phyloP scores from a whole-genome alignment of 2,797 vertebrate species.

The Sarcoramphus papa region DNA sequence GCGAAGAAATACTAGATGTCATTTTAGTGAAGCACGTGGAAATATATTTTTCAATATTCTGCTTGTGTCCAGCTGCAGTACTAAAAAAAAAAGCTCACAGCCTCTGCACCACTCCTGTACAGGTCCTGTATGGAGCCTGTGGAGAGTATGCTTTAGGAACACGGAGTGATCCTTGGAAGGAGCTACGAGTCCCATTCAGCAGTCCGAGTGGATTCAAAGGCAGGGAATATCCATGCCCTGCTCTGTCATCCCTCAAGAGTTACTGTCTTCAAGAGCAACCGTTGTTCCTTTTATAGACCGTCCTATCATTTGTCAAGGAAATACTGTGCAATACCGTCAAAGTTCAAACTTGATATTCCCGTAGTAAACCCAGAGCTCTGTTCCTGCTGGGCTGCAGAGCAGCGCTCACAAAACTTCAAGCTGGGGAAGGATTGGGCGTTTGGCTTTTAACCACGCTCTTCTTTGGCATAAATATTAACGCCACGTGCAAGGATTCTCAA shows the following conservation, averaged over 20 bases:
- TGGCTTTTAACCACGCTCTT: neutral
- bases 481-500: rapidly evolving
- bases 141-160: rapidly evolving
- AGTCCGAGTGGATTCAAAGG: neutral
- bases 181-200: neutral
- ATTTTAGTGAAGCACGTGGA: neutral
- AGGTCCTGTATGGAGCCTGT: neutral
- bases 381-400: neutral
- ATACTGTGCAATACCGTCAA: rapidly evolving
- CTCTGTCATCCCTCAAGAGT: neutral
- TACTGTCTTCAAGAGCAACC: neutral
- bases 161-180: neutral
- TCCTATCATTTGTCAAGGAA: neutral
- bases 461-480: neutral
- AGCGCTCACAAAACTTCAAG: neutral
- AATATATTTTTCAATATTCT: neutral
- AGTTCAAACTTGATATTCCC: neutral
- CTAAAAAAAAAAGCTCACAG: rapidly evolving
- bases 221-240: neutral
- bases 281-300: neutral
- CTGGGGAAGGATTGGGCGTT: neutral
- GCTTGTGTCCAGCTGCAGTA: neutral
- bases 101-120: neutral
- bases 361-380: neutral
- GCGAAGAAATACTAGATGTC: neutral